Base-by-base conservation (phyloP, 2,888 invertebrate genomes). In the Azorinus chamasolen region DNA sequence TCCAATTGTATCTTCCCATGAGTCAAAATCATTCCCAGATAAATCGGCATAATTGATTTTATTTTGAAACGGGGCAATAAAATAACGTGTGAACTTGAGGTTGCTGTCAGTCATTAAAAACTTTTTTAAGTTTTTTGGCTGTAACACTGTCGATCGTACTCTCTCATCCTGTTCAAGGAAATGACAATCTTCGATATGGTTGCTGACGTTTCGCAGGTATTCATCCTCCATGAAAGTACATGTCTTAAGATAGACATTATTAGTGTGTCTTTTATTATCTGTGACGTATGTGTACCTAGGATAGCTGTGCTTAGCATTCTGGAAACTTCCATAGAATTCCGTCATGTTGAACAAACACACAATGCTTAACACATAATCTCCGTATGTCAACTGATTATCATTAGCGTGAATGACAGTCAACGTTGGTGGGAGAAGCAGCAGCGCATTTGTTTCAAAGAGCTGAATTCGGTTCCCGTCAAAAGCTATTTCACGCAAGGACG, bases 331-430 rank as follows among this genome's bases (percentile, higher is more conserved):
- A 5, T 59, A 27, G n/a, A 43, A 22, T 16, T 41, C 50, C 32
- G 55, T 54, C 0, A 70, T 0, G 27, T 58, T 54, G 0, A 14
- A 2, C 10, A 43, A 8, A 57, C 74, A 74, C 1, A 58, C 59
- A 1, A 74, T 1, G 46, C 74, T 70, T 6, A 54, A 24, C 25
- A 68, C 16, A 20, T 62, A 79, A n/a, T 58, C 71, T 2, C 74
- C 74, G 27, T 65, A 71, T 14, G 66, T 70, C 20, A 74, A 59
- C 12, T 32, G 24, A 45, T 79, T 79, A 20, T 68, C 62, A 18
- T 71, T 51, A 3, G 50, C n/a, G 4, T 41, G 57, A 32, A 74
- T 2, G 14, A 54, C 43, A 22, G 66, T 41, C 2, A 79, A 12
- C 2, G 62, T 41, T 0, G 53, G n/a, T 24, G 79, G 74, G 1